Evolutionary conservation across 2,113 vertebrate species (phyloP).

Genomic region (Phrynocephalus versicolor): DNA sequence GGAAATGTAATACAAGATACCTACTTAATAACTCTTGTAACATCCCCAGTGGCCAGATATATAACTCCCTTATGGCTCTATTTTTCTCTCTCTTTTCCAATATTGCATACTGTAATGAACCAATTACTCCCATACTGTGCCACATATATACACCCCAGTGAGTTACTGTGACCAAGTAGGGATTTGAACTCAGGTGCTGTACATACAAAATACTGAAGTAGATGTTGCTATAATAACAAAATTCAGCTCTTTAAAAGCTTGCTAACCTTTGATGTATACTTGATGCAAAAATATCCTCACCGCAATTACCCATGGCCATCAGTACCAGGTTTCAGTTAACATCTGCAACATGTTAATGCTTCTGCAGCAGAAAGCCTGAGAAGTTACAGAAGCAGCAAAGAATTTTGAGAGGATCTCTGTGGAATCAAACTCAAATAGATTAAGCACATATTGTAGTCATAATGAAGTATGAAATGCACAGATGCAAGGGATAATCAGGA

Average conservation of each 20-base stretch:
- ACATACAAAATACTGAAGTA: neutral
- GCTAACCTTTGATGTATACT: neutral
- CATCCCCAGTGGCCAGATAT: too few relatives aligned
- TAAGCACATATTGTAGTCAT: neutral
- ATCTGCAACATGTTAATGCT: slow-evolving; percentile 6
- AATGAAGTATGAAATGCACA: neutral
- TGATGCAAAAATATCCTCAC: too few relatives aligned
- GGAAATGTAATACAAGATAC: too few relatives aligned
- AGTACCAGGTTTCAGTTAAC: neutral
- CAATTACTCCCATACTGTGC: too few relatives aligned
- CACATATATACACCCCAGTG: too few relatives aligned
- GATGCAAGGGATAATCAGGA: neutral
- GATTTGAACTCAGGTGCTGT: too few relatives aligned
- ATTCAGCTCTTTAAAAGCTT: neutral
- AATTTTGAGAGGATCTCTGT: neutral
- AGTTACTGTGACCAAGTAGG: too few relatives aligned
- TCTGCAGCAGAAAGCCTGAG: neutral
- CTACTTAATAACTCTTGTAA: too few relatives aligned
- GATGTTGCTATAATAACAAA: neutral
- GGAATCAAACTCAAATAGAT: neutral
- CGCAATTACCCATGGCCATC: neutral
- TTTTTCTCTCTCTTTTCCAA: too few relatives aligned
- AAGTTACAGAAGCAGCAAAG: neutral
- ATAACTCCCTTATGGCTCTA: too few relatives aligned
- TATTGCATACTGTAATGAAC: too few relatives aligned